A percentile compares a stretch with the other conserved stretches of the same genome.
phyloP scores from a whole-genome alignment of 1,140 invertebrate genomes.

The Teleopsis dalmanni region DNA sequence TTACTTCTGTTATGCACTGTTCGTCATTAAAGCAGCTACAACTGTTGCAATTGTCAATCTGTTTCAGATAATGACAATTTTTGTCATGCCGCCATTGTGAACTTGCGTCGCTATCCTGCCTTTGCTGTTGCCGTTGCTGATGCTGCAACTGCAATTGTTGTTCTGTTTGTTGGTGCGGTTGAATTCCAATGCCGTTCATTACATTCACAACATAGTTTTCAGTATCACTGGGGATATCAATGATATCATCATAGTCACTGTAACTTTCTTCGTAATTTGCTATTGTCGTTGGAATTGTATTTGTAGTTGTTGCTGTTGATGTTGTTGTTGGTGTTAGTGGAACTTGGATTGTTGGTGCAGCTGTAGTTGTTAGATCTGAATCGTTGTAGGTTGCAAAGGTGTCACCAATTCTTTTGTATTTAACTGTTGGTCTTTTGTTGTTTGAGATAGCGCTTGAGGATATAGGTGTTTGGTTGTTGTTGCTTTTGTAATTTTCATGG shows the following conservation, averaged over 20 bases:
- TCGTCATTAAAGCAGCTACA: conserved; percentile 16
- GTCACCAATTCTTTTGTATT: too few relatives aligned
- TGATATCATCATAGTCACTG: conserved; percentile 27
- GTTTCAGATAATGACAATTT: conserved; percentile 17
- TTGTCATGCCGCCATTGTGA: conserved; percentile 38
- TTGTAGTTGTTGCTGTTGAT: conserved; percentile 9
- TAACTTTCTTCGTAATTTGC: conserved; percentile 4
- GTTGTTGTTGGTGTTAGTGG: conserved; percentile 1
- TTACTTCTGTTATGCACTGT: conserved; percentile 11
- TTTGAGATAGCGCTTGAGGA: too few relatives aligned
- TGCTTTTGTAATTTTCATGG: conserved; percentile 9
- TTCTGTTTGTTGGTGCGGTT: conserved; percentile 6
- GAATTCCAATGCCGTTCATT: conserved; percentile 3
- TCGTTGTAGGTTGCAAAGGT: not conserved
- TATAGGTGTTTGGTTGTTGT: not conserved
- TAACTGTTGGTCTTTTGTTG: too few relatives aligned
- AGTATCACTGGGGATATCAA: conserved; percentile 25
- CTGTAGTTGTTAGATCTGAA: too few relatives aligned
- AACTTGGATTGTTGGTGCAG: not conserved
- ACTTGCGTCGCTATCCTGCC: not conserved
- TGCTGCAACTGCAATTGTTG: conserved; percentile 8
- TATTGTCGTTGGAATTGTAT: conserved; percentile 8
- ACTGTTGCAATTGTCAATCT: conserved; percentile 10
- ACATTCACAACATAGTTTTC: not conserved
- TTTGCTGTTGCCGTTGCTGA: conserved; percentile 14